These are phyloP conservation scores for Tolmerus cingulatus DNA, from an alignment of 2,888 invertebrate genomes.

Conservation along the genomic window DNA sequence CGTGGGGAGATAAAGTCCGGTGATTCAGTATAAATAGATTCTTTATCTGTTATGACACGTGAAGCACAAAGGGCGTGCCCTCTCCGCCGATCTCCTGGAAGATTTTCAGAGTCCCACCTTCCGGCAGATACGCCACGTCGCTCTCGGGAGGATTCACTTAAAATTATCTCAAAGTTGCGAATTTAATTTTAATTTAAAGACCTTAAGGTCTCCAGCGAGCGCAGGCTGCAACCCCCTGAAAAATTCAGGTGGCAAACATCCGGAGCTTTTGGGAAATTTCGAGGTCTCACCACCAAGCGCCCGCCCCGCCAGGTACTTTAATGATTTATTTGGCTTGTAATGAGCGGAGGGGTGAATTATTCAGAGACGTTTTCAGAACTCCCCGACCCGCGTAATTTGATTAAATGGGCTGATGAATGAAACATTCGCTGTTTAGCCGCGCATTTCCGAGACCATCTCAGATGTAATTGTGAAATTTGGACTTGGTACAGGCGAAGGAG, in stretches of 20 bases:
- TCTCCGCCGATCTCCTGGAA: neutral
- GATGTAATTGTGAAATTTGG: neutral
- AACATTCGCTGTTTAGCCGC: neutral
- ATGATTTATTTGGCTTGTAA: constrained; percentile 15
- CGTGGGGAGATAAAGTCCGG: constrained; percentile 4
- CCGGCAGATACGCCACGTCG: neutral
- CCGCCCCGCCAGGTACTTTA: neutral
- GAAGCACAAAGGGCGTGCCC: neutral
- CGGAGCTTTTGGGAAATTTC: neutral
- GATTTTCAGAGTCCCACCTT: neutral
- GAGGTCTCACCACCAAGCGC: neutral
- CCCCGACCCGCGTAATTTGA: constrained; percentile 1
- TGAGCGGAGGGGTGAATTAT: constrained; percentile 14
- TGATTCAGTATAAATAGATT: neutral
- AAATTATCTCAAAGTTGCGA: neutral
- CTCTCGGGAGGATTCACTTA: neutral
- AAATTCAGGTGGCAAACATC: constrained; percentile 3
- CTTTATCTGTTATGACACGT: constrained; percentile 12
- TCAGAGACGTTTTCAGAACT: neutral
- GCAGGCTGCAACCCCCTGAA: neutral
- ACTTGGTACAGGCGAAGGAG: neutral
- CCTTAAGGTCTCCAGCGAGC: neutral
- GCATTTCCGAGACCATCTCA: neutral
- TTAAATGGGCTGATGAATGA: constrained; percentile 28
- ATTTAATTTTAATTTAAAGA: neutral